phyloP scores from a whole-genome alignment of 2,888 invertebrate species.

The Synanthedon tipuliformis region DNA sequence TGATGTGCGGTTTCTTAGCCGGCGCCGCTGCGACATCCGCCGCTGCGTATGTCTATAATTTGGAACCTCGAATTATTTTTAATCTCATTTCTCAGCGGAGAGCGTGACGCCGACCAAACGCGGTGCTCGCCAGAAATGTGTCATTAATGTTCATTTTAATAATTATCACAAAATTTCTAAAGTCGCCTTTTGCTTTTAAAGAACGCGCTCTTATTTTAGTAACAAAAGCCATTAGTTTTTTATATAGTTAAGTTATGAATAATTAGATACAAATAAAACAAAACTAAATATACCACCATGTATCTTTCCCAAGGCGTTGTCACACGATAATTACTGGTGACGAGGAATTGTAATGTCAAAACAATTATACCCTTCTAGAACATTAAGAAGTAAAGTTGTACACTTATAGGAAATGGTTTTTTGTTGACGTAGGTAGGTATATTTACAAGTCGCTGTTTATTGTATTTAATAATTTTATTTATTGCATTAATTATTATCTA shows the following conservation, averaged over 20 bases:
- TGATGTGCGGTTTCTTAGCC: constrained; percentile 68
- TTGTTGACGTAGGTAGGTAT: no score
- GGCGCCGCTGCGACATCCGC: constrained; percentile 59
- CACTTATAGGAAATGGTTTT: no score
- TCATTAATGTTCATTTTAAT: constrained; percentile 64
- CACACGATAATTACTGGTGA: constrained; percentile 36
- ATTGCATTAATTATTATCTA: no score
- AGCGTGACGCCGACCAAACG: constrained; percentile 53
- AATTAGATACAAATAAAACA: no score
- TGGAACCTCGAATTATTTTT: constrained; percentile 66
- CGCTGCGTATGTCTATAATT: constrained; percentile 60
- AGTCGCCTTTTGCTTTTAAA: constrained; percentile 17
- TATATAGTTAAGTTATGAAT: no score
- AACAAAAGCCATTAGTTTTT: not conserved
- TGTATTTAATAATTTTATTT: no score
- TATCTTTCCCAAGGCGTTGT: constrained; percentile 26
- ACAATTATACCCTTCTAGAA: constrained; percentile 33
- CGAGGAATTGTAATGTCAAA: constrained; percentile 38
- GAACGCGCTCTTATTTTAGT: constrained; percentile 7
- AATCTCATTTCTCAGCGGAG: constrained; percentile 54
- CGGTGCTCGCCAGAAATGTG: constrained; percentile 50
- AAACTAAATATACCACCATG: no score
- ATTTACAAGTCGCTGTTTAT: no score
- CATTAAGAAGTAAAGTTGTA: constrained; percentile 21
- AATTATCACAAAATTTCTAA: constrained; percentile 38